Conservation (phyloP, 2,888 invertebrate genomes). For the Ophion ventricosus region DNA sequence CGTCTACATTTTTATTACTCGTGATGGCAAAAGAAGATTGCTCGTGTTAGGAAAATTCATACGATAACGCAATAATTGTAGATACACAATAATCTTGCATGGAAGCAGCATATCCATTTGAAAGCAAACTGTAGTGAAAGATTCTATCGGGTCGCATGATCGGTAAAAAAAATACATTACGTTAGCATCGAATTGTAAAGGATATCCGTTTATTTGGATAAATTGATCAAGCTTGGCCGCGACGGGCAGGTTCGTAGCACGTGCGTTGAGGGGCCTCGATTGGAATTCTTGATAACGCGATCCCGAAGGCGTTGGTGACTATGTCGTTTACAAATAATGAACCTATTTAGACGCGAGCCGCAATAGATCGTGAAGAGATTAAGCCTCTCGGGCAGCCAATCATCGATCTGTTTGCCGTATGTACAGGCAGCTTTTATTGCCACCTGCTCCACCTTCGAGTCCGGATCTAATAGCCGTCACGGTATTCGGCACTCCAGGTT, state of each 20-base stretch:
- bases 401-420: conserved; percentile 17
- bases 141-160: too few relatives aligned
- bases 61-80: too few relatives aligned
- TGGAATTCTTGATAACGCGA: conserved; percentile 44
- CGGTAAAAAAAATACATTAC: too few relatives aligned
- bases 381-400: conserved; percentile 13
- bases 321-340: conserved; percentile 60
- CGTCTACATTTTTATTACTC: too few relatives aligned
- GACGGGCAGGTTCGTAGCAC: conserved; percentile 38
- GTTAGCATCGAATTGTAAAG: neutral
- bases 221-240: conserved; percentile 21
- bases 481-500: neutral
- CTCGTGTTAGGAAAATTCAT: too few relatives aligned
- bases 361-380: conserved; percentile 51
- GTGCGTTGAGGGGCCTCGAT: conserved; percentile 42
- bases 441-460: conserved; percentile 53
- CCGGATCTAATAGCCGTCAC: conserved; percentile 40
- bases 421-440: conserved; percentile 28
- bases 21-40: too few relatives aligned
- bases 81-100: too few relatives aligned
- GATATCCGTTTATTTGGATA: conserved; percentile 21
- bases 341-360: conserved; percentile 52
- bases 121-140: too few relatives aligned
- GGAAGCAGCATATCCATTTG: too few relatives aligned
- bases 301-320: conserved; percentile 40